Evolutionary conservation across 2,888 invertebrate species (phyloP).

Genomic region (Girardia tigrina): DNA sequence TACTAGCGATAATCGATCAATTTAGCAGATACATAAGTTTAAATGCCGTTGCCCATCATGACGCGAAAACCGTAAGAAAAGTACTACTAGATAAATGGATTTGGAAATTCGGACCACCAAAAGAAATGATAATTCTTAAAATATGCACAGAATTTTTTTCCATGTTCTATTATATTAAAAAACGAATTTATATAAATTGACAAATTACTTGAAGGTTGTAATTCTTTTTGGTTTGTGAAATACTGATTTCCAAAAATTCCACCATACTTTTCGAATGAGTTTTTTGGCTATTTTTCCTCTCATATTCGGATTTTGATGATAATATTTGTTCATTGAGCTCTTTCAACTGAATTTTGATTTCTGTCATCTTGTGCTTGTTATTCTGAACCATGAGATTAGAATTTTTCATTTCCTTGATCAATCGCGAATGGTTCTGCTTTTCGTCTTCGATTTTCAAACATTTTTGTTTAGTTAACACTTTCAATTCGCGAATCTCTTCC

Average conservation of each 20-base stretch:
- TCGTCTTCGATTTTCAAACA: slow-evolving; percentile 41
- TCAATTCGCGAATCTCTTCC: slow-evolving; percentile 43
- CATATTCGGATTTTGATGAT: slow-evolving; percentile 40
- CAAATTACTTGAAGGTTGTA: slow-evolving; percentile 40
- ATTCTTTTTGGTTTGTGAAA: slow-evolving; percentile 45
- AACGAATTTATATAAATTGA: too few relatives aligned
- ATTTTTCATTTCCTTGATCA: slow-evolving; percentile 42
- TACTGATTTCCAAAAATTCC: slow-evolving; percentile 45
- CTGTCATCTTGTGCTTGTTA: slow-evolving; percentile 42
- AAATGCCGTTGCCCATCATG: too few relatives aligned
- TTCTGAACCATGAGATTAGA: slow-evolving; percentile 42
- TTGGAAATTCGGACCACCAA: too few relatives aligned
- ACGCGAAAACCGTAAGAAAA: too few relatives aligned
- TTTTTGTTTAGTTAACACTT: slow-evolving; percentile 41
- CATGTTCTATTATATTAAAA: too few relatives aligned
- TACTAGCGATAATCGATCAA: too few relatives aligned
- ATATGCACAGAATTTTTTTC: too few relatives aligned
- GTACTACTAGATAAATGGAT: too few relatives aligned
- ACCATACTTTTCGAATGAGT: slow-evolving; percentile 45
- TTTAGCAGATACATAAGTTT: too few relatives aligned
- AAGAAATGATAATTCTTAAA: too few relatives aligned
- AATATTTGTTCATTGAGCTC: slow-evolving; percentile 42
- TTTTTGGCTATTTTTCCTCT: slow-evolving; percentile 41
- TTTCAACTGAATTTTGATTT: slow-evolving; percentile 43
- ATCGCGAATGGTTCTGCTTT: slow-evolving; percentile 42